Base-by-base conservation (phyloP, 2,113 vertebrate species). In the Gasterosteus nipponicus region DNA sequence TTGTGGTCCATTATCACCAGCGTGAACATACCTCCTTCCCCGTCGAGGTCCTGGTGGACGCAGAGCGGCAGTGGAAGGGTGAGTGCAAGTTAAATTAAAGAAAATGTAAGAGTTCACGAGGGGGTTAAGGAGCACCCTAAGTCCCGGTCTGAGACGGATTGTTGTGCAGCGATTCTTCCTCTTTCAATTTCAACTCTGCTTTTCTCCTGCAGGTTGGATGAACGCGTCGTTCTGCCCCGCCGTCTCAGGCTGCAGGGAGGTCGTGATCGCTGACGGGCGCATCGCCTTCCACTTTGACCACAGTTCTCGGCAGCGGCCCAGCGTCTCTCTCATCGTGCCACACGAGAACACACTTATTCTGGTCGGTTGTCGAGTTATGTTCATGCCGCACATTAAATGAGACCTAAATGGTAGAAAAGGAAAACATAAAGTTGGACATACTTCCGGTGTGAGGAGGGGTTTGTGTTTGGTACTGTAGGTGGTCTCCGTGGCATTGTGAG, bases 201-300 rank as follows among this genome's bases (percentile, higher is more conserved):
- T 10, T 38, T 75, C 41, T 74, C 19, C 56, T 31, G 6, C 81
- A 99, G 98, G 97, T 68, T 85, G 86, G 58, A 91, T 97, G 82
- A 95, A 38, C 38, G 96, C 96, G 58, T 94, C 94, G 0, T 98
- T 97, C 90, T 99, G 97, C 82, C 97, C 97, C 7, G 94, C 94
- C 11, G 80, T 86, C 31, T 95, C 95, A 44, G 97, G 98, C 77
- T 99, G 98, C 89, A 93, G 89, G 77, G 92, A 93, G 63, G 93
- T 94, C 49, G 93, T 98, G 74, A 80, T 95, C 3, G 84, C 93
- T 5, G 92, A 93, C 59, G 93, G 91, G 14, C 94, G 89, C 61
- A 94, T 95, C 56, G 93, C 94, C 62, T 91, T 98, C 31, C 93
- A 96, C 35, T 53, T 97, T 83, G 89, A 82, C 31, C 82, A 88